Evolutionary conservation across 2,888 invertebrate species (phyloP).

Genomic region (Ethmia dodecea): DNA sequence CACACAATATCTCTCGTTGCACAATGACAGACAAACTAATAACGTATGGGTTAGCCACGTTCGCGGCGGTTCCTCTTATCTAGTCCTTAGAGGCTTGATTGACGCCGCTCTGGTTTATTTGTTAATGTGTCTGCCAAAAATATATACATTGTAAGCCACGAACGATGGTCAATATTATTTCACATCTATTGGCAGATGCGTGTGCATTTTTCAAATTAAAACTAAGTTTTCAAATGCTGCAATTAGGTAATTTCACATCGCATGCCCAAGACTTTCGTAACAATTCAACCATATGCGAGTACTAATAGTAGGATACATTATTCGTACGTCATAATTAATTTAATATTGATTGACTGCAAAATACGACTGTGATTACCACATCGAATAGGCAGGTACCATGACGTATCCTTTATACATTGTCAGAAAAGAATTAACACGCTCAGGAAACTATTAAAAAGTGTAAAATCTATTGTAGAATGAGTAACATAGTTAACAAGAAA

Average conservation of each 20-base stretch:
- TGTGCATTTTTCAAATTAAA: slow-evolving; percentile 15
- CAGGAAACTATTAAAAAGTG: slow-evolving; percentile 4
- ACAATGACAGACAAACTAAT: slow-evolving; percentile 66
- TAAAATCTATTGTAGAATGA: too few relatives aligned
- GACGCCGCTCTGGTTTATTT: slow-evolving; percentile 43
- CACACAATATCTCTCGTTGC: slow-evolving; percentile 66
- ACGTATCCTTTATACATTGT: slow-evolving; percentile 20
- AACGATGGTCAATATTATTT: slow-evolving; percentile 27
- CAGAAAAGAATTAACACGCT: slow-evolving; percentile 11
- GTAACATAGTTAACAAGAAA: slow-evolving; percentile 1
- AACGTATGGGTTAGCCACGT: slow-evolving; percentile 62
- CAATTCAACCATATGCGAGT: slow-evolving; percentile 18
- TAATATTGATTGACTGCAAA: slow-evolving; percentile 37
- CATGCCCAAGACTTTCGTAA: slow-evolving; percentile 13
- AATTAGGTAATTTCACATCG: slow-evolving; percentile 15
- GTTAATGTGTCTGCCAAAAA: slow-evolving; percentile 43
- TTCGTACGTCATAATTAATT: slow-evolving; percentile 34
- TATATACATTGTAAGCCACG: slow-evolving; percentile 26
- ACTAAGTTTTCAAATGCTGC: slow-evolving; percentile 10
- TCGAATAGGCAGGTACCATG: slow-evolving; percentile 16
- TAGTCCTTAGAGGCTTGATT: slow-evolving; percentile 53
- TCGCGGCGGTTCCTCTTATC: slow-evolving; percentile 52
- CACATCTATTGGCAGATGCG: slow-evolving; percentile 14
- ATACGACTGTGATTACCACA: slow-evolving; percentile 33
- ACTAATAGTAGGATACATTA: slow-evolving; percentile 18